Conservation (phyloP, 2,888 invertebrate genomes). For the Cacoxenus indagator region DNA sequence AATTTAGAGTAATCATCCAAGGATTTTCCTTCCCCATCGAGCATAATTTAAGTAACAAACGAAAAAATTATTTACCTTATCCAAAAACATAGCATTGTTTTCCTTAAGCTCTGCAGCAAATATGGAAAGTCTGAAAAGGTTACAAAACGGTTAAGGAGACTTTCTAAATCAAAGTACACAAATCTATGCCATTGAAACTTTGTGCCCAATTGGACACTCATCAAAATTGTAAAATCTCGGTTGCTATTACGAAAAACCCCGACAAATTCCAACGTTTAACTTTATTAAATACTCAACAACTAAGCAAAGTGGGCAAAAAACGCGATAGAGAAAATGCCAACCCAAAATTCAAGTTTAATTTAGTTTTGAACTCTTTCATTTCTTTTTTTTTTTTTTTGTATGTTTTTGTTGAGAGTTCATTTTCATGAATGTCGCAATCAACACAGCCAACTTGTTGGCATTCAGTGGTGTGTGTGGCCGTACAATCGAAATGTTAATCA, state of each 20-base stretch:
- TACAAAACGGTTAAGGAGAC: no score
- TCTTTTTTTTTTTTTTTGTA: background rate
- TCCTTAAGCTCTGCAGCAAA: no score
- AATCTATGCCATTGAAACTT: no score
- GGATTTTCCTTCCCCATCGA: no score
- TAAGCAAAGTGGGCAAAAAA: constrained; percentile 12
- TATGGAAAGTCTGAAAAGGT: no score
- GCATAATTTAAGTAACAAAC: no score
- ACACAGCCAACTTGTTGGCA: constrained; percentile 1
- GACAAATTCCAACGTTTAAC: constrained; percentile 23
- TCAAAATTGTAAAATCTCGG: no score
- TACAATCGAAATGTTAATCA: background rate
- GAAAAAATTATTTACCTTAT: no score
- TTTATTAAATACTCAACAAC: constrained; percentile 39
- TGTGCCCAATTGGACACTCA: no score
- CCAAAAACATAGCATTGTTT: no score
- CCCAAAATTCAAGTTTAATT: constrained; percentile 46
- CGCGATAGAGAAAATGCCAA: constrained; percentile 38
- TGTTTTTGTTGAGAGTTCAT: background rate
- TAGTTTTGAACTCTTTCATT: constrained; percentile 4
- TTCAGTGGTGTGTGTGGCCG: background rate
- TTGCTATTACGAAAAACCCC: background rate
- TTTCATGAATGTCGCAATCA: constrained; percentile 20
- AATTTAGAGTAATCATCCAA: no score
- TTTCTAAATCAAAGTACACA: no score